Percentiles rank a stretch among this genome's conserved stretches.
These are phyloP conservation scores for Alentia gelatinosa DNA, from an alignment of 2,888 invertebrate species.

Conservation along the genomic window DNA sequence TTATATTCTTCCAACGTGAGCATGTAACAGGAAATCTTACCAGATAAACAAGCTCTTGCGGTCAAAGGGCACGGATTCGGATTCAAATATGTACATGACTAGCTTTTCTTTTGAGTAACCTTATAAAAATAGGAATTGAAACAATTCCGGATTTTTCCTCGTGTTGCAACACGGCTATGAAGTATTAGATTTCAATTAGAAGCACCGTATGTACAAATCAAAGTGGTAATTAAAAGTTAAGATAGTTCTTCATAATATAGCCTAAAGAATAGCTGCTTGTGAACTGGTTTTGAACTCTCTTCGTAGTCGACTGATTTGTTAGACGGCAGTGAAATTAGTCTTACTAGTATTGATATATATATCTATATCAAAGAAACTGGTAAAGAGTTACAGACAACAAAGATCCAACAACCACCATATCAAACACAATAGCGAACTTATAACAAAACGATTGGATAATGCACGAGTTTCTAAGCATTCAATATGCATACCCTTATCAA, in stretches of 20 bases:
- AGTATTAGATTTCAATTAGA: conserved; percentile 12
- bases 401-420: not conserved
- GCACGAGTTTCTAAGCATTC: not conserved
- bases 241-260: not conserved
- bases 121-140: conserved; percentile 36
- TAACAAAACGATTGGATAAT: not conserved
- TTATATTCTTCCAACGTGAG: conserved; percentile 19
- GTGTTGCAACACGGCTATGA: not conserved
- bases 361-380: not conserved
- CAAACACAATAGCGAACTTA: conserved; percentile 29
- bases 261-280: not conserved
- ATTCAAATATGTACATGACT: conserved; percentile 43
- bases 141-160: not conserved
- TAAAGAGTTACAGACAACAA: conserved; percentile 33
- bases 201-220: conserved; percentile 39
- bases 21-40: conserved; percentile 28
- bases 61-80: conserved; percentile 12
- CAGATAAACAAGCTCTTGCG: conserved; percentile 2
- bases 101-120: conserved; percentile 17
- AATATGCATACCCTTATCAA: not conserved
- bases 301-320: not conserved
- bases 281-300: not conserved
- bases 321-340: conserved; percentile 30
- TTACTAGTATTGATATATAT: not conserved
- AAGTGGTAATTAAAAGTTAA: not conserved